Base-by-base conservation (phyloP, 2,888 invertebrate species). In the Sesamia inferens region DNA sequence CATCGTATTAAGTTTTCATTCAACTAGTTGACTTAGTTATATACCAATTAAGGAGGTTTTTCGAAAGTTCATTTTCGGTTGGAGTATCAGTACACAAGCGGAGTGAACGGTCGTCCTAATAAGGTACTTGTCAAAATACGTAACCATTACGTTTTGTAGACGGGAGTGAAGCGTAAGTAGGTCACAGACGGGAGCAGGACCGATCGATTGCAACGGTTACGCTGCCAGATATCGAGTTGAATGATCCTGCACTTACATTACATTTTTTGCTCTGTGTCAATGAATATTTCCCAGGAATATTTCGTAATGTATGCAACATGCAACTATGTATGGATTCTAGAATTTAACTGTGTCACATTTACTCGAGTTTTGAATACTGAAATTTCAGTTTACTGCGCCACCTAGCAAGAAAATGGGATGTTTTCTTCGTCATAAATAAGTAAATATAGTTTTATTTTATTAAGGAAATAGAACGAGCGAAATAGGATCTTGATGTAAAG, bases 181-280 rank as follows among this genome's bases (percentile, higher is more conserved):
- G 93, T 90, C 93, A 93, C 85, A 85, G 88, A 86, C 84, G 90
- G 89, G 90, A 90, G 87, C 88, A 81, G 89, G 86, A 85, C 67
- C 92, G 92, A 93, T 93, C 93, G 93, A 93, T 93, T 87, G 86
- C 85, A 83, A 71, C 78, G 76, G 87, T 88, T 87, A 90, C 91
- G 90, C 92, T 89, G 90, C 88, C 85, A 90, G 90, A 91, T 89
- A 90, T 85, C 76, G 85, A 85, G 84, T 78, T 77, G 83, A 86
- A 82, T 72, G 84, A 87, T 88, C 85, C 86, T 89, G 88, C 90
- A 90, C 88, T 86, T 83, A 66, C 54, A 55, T 55, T 79, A 62
- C 13, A 47, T 74, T 82, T 76, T 74, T 74, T 64, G 74, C 68
- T 75, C 65, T 68, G 31, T 67, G 66, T 31, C 48, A 55, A 24